Conservation (phyloP, 2,113 vertebrate genomes). For the Sorex araneus region DNA sequence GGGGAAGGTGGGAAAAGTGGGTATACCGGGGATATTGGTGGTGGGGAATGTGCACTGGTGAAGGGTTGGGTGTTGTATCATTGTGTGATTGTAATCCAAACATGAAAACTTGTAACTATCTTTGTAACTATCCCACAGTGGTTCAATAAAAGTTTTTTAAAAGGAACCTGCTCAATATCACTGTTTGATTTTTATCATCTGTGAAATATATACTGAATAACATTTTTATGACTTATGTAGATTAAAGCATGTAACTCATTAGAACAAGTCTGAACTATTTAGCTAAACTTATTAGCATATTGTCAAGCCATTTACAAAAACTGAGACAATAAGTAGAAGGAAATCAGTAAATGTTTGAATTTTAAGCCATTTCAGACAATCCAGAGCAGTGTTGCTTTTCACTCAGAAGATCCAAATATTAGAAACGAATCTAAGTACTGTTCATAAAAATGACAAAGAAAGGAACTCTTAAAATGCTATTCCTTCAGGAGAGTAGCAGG, state of each 20-base stretch:
- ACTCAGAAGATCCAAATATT: neutral
- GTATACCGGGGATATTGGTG: too few species aligned
- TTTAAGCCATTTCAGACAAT: constrained; percentile 16
- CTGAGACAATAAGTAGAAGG: neutral
- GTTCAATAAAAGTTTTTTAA: too few species aligned
- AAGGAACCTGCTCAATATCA: too few species aligned
- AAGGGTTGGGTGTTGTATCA: too few species aligned
- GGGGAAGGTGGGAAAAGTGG: too few species aligned
- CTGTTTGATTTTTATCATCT: neutral
- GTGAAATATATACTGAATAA: neutral
- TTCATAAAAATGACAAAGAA: neutral
- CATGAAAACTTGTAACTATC: too few species aligned
- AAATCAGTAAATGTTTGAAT: neutral
- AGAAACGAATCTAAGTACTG: constrained; percentile 9
- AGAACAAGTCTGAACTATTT: neutral
- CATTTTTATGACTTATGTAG: neutral
- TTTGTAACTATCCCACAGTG: too few species aligned
- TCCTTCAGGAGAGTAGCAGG: neutral
- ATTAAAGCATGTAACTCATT: neutral
- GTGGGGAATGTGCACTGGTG: too few species aligned
- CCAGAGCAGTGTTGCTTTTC: neutral
- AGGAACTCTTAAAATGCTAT: neutral
- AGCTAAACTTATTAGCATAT: neutral
- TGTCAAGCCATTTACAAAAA: neutral
- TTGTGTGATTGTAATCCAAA: too few species aligned